Percentiles rank a stretch among this genome's conserved stretches.
These are phyloP conservation scores for Campoletis sonorensis DNA, from an alignment of 1,140 invertebrate genomes.

Conservation along the genomic window DNA sequence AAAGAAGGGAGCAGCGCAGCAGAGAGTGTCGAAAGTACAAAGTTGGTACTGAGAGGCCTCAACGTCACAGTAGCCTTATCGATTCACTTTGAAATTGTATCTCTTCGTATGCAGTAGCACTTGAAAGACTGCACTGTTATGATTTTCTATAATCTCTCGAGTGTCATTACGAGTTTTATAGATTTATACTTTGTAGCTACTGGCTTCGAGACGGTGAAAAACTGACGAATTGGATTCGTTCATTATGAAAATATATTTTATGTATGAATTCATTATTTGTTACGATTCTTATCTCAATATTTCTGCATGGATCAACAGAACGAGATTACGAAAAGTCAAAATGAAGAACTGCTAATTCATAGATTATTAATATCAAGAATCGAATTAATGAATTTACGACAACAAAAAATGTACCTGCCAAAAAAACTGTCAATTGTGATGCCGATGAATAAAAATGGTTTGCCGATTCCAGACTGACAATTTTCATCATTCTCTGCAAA, in stretches of 20 bases:
- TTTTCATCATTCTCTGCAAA: slow-evolving; percentile 10
- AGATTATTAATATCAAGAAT: too few relatives aligned
- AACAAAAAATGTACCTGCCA: neutral
- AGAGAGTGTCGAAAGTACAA: slow-evolving; percentile 13
- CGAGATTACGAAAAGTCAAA: too few relatives aligned
- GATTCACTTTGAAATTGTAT: neutral
- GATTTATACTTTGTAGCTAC: neutral
- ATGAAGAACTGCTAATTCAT: too few relatives aligned
- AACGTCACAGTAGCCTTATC: neutral
- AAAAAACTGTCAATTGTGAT: slow-evolving; percentile 3
- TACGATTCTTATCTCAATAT: too few relatives aligned
- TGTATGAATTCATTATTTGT: too few relatives aligned
- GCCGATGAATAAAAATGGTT: neutral
- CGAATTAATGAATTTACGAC: neutral
- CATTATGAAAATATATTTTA: too few relatives aligned
- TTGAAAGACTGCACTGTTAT: neutral
- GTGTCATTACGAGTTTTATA: neutral
- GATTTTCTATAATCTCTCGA: neutral
- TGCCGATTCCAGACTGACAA: neutral
- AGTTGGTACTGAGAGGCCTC: neutral
- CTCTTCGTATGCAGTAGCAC: neutral
- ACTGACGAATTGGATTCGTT: neutral
- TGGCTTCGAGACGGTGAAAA: neutral
- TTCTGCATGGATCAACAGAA: too few relatives aligned
- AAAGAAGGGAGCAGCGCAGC: neutral